A percentile compares a stretch with the other conserved stretches of the same genome.
phyloP scores from a whole-genome alignment of 2,888 invertebrate genomes.

The Melinopterus prodromus region DNA sequence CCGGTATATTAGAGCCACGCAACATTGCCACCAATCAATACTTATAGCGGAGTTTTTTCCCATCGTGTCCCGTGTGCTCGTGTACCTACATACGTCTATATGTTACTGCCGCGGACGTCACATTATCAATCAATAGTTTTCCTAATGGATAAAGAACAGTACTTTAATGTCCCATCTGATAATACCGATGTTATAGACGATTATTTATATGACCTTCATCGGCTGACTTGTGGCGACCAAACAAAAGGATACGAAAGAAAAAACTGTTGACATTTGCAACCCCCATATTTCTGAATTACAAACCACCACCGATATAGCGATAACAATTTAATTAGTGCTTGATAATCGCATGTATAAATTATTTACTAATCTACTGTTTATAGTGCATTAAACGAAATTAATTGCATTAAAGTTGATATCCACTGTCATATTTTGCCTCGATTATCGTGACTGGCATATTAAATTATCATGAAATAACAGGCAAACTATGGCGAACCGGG shows the following conservation, averaged over 20 bases:
- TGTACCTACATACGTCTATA: not conserved
- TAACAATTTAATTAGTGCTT: too few relatives aligned
- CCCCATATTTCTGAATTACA: too few relatives aligned
- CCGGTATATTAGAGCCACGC: not conserved
- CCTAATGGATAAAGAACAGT: not conserved
- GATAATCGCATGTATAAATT: too few relatives aligned
- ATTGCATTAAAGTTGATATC: not conserved
- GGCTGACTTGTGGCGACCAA: too few relatives aligned
- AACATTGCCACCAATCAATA: not conserved
- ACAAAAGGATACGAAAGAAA: too few relatives aligned
- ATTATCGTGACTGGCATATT: not conserved
- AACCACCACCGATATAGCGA: too few relatives aligned
- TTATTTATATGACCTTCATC: too few relatives aligned
- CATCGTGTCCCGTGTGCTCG: not conserved
- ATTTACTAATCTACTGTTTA: not conserved
- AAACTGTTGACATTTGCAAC: too few relatives aligned
- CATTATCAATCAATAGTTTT: not conserved
- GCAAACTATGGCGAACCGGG: not conserved
- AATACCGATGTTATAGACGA: not conserved
- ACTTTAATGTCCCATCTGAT: not conserved
- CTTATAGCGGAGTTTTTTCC: not conserved
- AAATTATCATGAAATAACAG: not conserved
- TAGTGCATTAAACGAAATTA: not conserved
- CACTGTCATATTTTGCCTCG: not conserved
- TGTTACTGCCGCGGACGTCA: not conserved